Conservation (phyloP, 35 echinoderm and acorn worm species). For the Apostichopus japonicus region DNA sequence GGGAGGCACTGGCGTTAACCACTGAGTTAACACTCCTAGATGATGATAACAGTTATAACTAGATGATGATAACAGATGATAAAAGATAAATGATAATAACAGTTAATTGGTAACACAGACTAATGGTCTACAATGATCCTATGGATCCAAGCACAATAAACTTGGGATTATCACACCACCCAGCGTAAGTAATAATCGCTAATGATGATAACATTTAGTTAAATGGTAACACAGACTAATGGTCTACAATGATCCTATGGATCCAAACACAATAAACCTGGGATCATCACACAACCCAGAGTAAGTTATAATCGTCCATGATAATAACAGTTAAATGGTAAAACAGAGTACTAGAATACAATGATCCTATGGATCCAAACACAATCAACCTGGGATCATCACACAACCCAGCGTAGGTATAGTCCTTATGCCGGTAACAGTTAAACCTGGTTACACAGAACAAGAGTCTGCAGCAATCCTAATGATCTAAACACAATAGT, state of each 20-base stretch:
- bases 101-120: constrained; percentile 62
- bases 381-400: constrained; percentile 90
- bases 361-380: constrained; percentile 89
- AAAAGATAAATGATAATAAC: too few species aligned
- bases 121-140: constrained; percentile 80
- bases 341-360: constrained; percentile 80
- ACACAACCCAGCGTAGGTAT: constrained; percentile 85
- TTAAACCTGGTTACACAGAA: too few species aligned
- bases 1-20: too few species aligned
- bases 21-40: too few species aligned
- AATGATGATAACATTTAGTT: too few species aligned
- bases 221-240: constrained; percentile 70
- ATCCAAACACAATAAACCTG: constrained; percentile 93
- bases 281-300: constrained; percentile 91
- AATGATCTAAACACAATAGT: too few species aligned
- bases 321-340: not conserved
- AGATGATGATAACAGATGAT: too few species aligned
- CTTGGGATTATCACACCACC: constrained; percentile 84
- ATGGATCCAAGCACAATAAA: constrained; percentile 92
- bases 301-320: constrained; percentile 53
- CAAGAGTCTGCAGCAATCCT: too few species aligned
- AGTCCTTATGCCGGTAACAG: too few species aligned
- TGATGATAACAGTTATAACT: too few species aligned
- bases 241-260: constrained; percentile 84
- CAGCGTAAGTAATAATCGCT: constrained; percentile 64